phyloP scores from a whole-genome alignment of 2,797 vertebrate species.

The Typhlichthys eigenmanni region DNA sequence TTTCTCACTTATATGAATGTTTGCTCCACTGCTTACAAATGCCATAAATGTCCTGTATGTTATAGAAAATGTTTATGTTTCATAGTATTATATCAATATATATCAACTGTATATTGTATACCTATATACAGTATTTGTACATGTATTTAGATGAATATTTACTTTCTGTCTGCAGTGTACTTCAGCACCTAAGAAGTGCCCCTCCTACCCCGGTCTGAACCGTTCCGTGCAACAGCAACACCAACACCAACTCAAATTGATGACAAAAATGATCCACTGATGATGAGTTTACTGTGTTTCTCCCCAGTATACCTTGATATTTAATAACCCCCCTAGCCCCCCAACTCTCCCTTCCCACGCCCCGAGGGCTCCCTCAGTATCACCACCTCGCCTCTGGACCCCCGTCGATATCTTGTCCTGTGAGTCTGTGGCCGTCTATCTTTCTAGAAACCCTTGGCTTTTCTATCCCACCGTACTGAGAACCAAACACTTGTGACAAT shows the following conservation, averaged over 20 bases:
- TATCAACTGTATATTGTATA: neutral
- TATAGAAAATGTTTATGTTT: neutral
- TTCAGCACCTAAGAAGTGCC: slow-evolving; percentile 83
- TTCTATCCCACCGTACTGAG: slow-evolving; percentile 76
- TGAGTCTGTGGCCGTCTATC: slow-evolving; percentile 76
- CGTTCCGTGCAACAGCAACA: slow-evolving; percentile 71
- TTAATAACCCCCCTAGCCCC: slow-evolving; percentile 66
- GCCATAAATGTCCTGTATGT: neutral
- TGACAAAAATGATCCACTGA: slow-evolving; percentile 68
- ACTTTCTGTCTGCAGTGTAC: slow-evolving; percentile 73
- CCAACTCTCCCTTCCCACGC: slow-evolving; percentile 62
- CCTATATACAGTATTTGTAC: neutral
- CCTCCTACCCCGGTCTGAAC: slow-evolving; percentile 77
- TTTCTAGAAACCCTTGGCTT: slow-evolving; percentile 80
- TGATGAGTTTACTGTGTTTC: slow-evolving; percentile 58
- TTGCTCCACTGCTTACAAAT: neutral
- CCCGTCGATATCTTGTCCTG: slow-evolving; percentile 76
- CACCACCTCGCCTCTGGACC: slow-evolving; percentile 73
- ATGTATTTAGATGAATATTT: neutral
- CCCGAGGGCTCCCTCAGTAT: slow-evolving; percentile 65
- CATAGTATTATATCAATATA: neutral
- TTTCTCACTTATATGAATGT: neutral
- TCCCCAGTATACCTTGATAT: slow-evolving; percentile 70
- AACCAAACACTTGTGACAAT: slow-evolving; percentile 74
- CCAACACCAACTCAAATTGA: slow-evolving; percentile 55